A percentile compares a stretch with the other conserved stretches of the same genome.
Conservation (phyloP, 2,888 invertebrate genomes). For the Cerastis rubricosa region DNA sequence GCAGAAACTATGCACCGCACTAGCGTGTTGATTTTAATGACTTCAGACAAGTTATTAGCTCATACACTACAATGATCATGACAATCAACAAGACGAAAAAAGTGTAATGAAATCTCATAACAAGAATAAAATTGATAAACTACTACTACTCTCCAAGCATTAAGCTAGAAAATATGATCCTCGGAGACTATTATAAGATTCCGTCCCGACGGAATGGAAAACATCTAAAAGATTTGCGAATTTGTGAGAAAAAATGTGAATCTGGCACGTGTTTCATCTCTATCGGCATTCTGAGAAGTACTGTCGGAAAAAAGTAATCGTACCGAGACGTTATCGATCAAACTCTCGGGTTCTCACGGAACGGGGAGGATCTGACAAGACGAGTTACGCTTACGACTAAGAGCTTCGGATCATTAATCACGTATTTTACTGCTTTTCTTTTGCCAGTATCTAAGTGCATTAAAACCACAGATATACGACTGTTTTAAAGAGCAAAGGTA, state of each 20-base stretch:
- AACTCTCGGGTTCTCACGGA: slow-evolving; percentile 25
- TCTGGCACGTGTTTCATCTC: slow-evolving; percentile 57
- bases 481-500: slow-evolving; percentile 1
- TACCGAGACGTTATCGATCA: slow-evolving; percentile 46
- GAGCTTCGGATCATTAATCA: slow-evolving; percentile 19
- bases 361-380: slow-evolving; percentile 4
- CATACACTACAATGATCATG: slow-evolving; percentile 57
- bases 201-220: slow-evolving; percentile 14
- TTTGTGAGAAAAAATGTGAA: slow-evolving; percentile 44
- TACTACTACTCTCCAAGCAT: background rate
- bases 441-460: background rate
- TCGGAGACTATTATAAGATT: slow-evolving; percentile 33
- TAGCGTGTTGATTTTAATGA: slow-evolving; percentile 65
- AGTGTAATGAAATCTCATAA: slow-evolving; percentile 38
- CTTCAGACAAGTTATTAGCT: slow-evolving; percentile 62
- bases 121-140: slow-evolving; percentile 28
- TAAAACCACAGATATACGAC: background rate
- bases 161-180: slow-evolving; percentile 36
- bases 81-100: slow-evolving; percentile 49
- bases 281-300: slow-evolving; percentile 42
- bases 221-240: slow-evolving; percentile 42
- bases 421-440: slow-evolving; percentile 14
- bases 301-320: slow-evolving; percentile 35
- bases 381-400: slow-evolving; percentile 7
- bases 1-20: slow-evolving; percentile 32